These are phyloP conservation scores for Anguilla anguilla DNA, from an alignment of 2,797 vertebrate genomes.

Conservation along the genomic window DNA sequence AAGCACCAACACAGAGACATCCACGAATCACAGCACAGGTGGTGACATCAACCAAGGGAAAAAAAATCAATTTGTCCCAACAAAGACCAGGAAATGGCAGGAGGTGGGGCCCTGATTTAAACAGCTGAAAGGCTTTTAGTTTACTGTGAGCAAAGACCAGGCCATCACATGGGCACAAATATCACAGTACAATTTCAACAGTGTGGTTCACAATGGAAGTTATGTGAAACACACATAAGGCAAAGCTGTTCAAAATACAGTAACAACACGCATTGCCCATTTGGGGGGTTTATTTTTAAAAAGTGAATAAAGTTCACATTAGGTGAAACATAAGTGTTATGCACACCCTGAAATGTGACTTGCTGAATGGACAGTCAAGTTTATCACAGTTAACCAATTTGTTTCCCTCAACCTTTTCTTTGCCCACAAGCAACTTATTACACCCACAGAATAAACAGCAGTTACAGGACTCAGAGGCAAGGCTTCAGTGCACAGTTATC, in stretches of 20 bases:
- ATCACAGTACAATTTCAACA: background rate
- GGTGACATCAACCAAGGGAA: background rate
- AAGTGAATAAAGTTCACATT: no score
- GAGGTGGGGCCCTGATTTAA: background rate
- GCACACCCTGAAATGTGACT: no score
- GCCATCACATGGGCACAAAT: background rate
- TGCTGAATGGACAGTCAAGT: no score
- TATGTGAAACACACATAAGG: background rate
- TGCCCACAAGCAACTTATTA: background rate
- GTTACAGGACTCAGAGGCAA: background rate
- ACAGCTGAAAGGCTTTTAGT: background rate
- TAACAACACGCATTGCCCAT: no score
- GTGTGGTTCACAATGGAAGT: background rate
- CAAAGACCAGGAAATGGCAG: slow-evolving; percentile 5
- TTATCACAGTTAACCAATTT: no score
- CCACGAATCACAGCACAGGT: slow-evolving; percentile 39
- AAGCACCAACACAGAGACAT: slow-evolving; percentile 64
- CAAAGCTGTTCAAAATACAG: background rate
- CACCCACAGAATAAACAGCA: background rate
- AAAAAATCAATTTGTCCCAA: background rate
- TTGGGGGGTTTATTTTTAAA: no score
- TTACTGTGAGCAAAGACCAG: background rate
- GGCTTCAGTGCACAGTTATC: background rate
- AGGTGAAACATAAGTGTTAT: no score
- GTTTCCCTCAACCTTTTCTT: background rate